Percentiles rank a stretch among this genome's conserved stretches.
Conservation (phyloP, 53 echinoderm and acorn worm genomes). For the Holothuria leucospilota region DNA sequence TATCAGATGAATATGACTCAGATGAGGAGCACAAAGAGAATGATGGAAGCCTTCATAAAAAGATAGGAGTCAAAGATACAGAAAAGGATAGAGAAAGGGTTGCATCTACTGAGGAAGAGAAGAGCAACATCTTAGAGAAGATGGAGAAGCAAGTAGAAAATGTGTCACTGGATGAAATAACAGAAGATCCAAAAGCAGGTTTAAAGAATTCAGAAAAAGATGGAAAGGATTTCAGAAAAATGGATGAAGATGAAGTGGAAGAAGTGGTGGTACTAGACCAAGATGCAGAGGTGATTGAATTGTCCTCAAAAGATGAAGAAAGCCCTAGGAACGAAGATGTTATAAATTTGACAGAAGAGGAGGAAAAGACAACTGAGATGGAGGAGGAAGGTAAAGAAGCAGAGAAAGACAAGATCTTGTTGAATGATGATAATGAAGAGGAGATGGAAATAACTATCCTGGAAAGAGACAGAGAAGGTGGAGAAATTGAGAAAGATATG, state of each 20-base stretch:
- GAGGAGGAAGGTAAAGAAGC: constrained; percentile 12
- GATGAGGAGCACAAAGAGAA: constrained; percentile 4
- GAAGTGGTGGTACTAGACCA: background rate
- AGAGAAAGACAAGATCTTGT: background rate
- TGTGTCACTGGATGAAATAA: background rate
- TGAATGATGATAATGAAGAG: background rate
- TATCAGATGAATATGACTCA: constrained; percentile 42
- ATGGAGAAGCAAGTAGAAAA: too few relatives aligned
- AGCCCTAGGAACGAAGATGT: background rate
- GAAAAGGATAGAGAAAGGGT: too few relatives aligned
- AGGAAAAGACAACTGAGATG: background rate
- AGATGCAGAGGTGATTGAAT: constrained; percentile 30
- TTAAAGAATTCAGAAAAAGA: too few relatives aligned
- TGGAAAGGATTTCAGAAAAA: too few relatives aligned
- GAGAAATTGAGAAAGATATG: background rate
- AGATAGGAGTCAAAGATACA: too few relatives aligned
- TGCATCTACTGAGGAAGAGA: too few relatives aligned
- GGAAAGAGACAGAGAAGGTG: background rate
- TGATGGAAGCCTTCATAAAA: background rate
- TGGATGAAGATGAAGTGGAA: constrained; percentile 9
- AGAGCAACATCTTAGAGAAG: too few relatives aligned
- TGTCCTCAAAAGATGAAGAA: constrained; percentile 18
- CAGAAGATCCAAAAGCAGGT: background rate
- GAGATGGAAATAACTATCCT: background rate
- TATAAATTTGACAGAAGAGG: background rate